Percentiles rank a stretch among this genome's conserved stretches.
phyloP scores from a whole-genome alignment of 2,888 invertebrate species.

The Osedax frankpressi region DNA sequence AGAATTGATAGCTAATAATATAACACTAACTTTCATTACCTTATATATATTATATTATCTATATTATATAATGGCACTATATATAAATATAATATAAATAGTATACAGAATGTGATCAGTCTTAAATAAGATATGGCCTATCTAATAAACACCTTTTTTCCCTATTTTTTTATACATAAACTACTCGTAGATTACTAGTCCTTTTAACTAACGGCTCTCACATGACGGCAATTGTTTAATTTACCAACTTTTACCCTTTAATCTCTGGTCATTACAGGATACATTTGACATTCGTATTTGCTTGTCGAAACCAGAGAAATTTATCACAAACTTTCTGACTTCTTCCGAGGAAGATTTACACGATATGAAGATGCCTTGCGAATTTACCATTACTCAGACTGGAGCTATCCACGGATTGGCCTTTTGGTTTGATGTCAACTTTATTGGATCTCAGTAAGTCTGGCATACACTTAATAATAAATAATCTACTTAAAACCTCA shows the following conservation, averaged over 20 bases:
- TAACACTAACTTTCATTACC: no score
- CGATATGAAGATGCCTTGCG: slow-evolving; percentile 82
- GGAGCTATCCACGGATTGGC: slow-evolving; percentile 92
- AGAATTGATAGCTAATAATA: no score
- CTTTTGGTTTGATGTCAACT: slow-evolving; percentile 98
- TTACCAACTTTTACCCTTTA: background rate
- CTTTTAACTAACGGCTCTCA: no score
- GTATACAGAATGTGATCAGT: no score
- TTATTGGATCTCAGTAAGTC: slow-evolving; percentile 58
- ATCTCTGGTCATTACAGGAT: slow-evolving; percentile 51
- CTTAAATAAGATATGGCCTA: no score
- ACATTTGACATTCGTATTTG: slow-evolving; percentile 95
- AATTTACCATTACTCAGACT: slow-evolving; percentile 78
- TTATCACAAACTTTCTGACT: slow-evolving; percentile 81
- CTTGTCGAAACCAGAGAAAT: slow-evolving; percentile 79
- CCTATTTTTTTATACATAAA: no score
- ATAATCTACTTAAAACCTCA: background rate
- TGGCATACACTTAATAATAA: background rate
- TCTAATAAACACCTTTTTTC: no score
- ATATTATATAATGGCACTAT: no score
- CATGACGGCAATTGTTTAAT: background rate
- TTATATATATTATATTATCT: no score
- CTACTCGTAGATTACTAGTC: no score
- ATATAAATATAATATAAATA: no score
- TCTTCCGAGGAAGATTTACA: slow-evolving; percentile 87